Evolutionary conservation across 2,888 invertebrate species (phyloP), one percentile per base, ranked within the genome.

Genomic region (Athalia circularis): DNA sequence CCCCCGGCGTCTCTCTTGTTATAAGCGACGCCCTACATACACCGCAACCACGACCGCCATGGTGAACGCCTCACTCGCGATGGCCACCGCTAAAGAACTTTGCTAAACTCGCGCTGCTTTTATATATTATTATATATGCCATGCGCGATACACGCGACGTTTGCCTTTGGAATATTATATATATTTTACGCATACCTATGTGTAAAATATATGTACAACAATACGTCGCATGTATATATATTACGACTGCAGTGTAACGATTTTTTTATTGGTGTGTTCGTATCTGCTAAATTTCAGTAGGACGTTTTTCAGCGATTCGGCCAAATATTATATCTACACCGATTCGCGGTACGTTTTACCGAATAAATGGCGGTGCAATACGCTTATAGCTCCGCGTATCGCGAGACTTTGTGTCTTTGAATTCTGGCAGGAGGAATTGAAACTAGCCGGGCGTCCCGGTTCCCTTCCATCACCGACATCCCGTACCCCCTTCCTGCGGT

Each of bases 401-500:
- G 72, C 72, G 59, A 47, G 43, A 59, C 59, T 72, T 59, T 45
- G n/a, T 47, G 59, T 13, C 45, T 72, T 47, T 45, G 72, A 72
- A 43, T 72, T 59, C 47, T 47, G 54, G 65, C 68, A 47, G 13
- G 7, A 72, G 72, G 72, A 72, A 72, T 59, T 11, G 5, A 54
- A 54, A n/a, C 54, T n/a, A 57, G 72, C 52, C 72, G 29, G 72
- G 9, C 29, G 52, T 45, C 9, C 45, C 13, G 45, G 54, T 54
- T n/a, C 72, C 59, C 72, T 72, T 59, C 72, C 72, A 57, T 57
- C 52, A 54, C 68, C 68, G 11, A 68, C 68, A 50, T 68, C 68
- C 68, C 68, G 68, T 68, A 13, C 59, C 72, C 72, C 72, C 72
- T 72, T 72, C 72, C 72, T 72, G 72, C 72, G 72, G 72, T 72